Conservation (phyloP, 2,113 vertebrate species). For the Dicaeum eximium region DNA sequence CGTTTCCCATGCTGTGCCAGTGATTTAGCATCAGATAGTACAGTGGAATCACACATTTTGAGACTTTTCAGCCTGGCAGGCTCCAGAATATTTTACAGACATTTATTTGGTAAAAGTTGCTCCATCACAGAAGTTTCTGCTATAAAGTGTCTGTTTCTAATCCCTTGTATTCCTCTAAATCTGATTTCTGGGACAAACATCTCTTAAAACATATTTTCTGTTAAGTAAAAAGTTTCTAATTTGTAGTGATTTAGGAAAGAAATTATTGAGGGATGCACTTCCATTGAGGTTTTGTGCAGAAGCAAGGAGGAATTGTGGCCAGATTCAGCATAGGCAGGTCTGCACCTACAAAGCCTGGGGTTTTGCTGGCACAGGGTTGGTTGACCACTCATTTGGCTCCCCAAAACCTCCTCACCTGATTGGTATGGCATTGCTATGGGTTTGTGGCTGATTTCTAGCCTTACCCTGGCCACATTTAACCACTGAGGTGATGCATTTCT, state of each 20-base stretch:
- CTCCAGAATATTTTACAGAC: not conserved
- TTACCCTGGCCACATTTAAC: not conserved
- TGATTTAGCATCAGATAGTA: not conserved
- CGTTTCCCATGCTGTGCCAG: not conserved
- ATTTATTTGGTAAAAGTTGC: not conserved
- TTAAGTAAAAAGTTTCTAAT: not conserved
- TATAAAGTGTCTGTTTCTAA: not conserved
- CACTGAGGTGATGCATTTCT: not conserved
- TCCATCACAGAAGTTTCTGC: not conserved
- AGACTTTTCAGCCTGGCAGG: not conserved
- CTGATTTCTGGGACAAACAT: not conserved
- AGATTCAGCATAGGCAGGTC: not conserved
- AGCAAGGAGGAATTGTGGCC: not conserved
- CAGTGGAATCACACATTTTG: not conserved
- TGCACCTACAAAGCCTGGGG: not conserved
- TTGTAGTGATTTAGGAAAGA: not conserved
- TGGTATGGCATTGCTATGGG: fast-evolving
- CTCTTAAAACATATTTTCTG: not conserved
- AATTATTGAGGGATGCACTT: not conserved
- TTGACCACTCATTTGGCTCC: not conserved
- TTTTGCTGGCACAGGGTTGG: not conserved
- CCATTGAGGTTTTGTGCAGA: not conserved
- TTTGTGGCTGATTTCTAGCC: not conserved
- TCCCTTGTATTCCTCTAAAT: not conserved
- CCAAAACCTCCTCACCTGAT: not conserved